Evolutionary conservation across 2,113 vertebrate species (phyloP).

Genomic region (Ammodytes marinus): DNA sequence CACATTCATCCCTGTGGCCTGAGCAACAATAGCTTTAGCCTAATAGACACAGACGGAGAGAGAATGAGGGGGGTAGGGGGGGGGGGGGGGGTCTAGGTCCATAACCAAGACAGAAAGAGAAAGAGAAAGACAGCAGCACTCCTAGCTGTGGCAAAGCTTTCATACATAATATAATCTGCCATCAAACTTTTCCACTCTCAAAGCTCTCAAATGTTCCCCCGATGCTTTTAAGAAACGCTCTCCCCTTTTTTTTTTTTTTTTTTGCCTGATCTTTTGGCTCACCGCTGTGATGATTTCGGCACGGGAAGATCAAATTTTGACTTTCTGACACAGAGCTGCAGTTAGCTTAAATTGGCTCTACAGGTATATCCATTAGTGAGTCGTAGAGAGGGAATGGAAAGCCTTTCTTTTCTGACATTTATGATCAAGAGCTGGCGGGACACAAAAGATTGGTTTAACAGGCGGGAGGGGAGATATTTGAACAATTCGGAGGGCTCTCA

Average conservation of each 20-base stretch:
- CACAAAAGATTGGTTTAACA: constrained; percentile 49
- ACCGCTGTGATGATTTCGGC: constrained; percentile 52
- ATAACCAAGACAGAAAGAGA: constrained; percentile 1
- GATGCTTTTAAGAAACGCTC: constrained; percentile 52
- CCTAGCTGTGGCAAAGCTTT: constrained; percentile 26
- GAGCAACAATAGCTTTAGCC: constrained; percentile 69
- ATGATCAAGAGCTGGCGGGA: constrained; percentile 42
- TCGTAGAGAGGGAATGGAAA: constrained; percentile 22
- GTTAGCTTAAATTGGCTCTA: constrained; percentile 58
- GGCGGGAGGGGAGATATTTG: constrained; percentile 57
- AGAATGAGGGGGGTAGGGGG: neutral
- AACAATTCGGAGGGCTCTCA: constrained; percentile 70
- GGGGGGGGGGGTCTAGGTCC: neutral
- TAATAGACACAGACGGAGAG: constrained; percentile 34
- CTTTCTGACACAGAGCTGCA: constrained; percentile 34
- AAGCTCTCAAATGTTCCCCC: constrained; percentile 43
- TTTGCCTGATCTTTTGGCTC: constrained; percentile 42
- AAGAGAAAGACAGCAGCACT: constrained; percentile 15
- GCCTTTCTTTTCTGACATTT: constrained; percentile 54
- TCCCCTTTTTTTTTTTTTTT: constrained; percentile 1
- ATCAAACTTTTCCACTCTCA: constrained; percentile 18
- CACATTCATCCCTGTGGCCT: constrained; percentile 64
- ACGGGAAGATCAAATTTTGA: constrained; percentile 54
- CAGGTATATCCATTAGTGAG: constrained; percentile 63
- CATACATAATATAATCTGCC: constrained; percentile 30